Percentiles rank a stretch among this genome's conserved stretches.
Conservation (phyloP, 2,888 invertebrate genomes). For the Agonopterix subpropinquella region DNA sequence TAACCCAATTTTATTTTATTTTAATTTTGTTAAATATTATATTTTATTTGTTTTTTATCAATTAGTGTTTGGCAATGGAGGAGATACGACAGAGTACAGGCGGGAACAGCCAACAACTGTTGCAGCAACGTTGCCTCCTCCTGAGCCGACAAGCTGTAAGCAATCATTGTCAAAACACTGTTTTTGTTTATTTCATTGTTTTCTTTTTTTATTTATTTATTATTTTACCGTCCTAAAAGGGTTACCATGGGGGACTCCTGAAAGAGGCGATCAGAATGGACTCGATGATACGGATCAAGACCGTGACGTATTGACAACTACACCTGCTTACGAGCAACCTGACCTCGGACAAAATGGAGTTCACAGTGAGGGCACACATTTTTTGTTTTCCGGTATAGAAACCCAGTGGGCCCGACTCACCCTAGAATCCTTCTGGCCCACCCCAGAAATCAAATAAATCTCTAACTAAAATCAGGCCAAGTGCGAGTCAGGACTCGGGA, state of each 20-base stretch:
- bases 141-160: constrained; percentile 1
- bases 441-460: no score
- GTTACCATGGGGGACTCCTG: constrained; percentile 1
- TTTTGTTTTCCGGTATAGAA: no score
- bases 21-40: not conserved
- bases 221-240: constrained; percentile 7
- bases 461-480: no score
- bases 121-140: not conserved
- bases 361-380: no score
- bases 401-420: no score
- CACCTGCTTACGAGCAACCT: not conserved
- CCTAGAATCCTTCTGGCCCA: no score
- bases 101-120: not conserved
- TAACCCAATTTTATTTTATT: not conserved
- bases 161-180: not conserved
- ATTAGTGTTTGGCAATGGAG: not conserved
- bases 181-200: not conserved
- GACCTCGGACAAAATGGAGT: no score
- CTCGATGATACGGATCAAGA: not conserved
- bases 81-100: not conserved
- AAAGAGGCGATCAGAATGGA: constrained; percentile 1
- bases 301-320: not conserved
- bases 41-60: constrained; percentile 1
- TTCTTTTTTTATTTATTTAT: constrained; percentile 3
- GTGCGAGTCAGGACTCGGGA: no score